Conservation (phyloP, 1,140 invertebrate species). For the Pantala flavescens region DNA sequence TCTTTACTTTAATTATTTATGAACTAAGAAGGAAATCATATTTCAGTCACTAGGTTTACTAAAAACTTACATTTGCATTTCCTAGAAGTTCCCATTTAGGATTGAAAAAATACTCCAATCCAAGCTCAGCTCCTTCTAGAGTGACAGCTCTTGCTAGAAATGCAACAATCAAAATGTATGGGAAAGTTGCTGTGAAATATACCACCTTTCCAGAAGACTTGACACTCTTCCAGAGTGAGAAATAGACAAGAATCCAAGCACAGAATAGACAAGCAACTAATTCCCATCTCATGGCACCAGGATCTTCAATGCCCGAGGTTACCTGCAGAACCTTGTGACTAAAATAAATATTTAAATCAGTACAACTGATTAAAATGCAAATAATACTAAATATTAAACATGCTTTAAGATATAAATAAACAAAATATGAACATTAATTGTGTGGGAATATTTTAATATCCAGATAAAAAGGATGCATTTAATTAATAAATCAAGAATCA, state of each 20-base stretch:
- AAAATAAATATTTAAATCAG: conserved; percentile 24
- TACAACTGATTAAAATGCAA: not conserved
- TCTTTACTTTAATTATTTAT: too few species aligned
- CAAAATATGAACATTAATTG: conserved; percentile 12
- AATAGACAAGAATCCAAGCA: conserved; percentile 84
- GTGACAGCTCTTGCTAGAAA: conserved; percentile 69
- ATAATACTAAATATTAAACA: conserved; percentile 3
- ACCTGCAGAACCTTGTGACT: conserved; percentile 76
- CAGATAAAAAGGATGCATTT: too few species aligned
- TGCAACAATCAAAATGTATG: conserved; percentile 69
- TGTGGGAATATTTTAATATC: too few species aligned
- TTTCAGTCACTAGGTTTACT: too few species aligned
- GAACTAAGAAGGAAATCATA: too few species aligned
- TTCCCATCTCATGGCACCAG: conserved; percentile 74
- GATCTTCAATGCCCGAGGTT: conserved; percentile 65
- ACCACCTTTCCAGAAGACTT: conserved; percentile 63
- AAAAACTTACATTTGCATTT: conserved; percentile 55
- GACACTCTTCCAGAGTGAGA: conserved; percentile 87
- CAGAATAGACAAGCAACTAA: conserved; percentile 73
- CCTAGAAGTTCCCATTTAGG: conserved; percentile 77
- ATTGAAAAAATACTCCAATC: conserved; percentile 72
- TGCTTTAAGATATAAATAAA: not conserved
- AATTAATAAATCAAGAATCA: too few species aligned
- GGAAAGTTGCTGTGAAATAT: conserved; percentile 78
- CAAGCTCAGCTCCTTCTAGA: conserved; percentile 66